These are phyloP conservation scores for Premnoplex brunnescens DNA, from an alignment of 2,797 vertebrate species.

Conservation along the genomic window DNA sequence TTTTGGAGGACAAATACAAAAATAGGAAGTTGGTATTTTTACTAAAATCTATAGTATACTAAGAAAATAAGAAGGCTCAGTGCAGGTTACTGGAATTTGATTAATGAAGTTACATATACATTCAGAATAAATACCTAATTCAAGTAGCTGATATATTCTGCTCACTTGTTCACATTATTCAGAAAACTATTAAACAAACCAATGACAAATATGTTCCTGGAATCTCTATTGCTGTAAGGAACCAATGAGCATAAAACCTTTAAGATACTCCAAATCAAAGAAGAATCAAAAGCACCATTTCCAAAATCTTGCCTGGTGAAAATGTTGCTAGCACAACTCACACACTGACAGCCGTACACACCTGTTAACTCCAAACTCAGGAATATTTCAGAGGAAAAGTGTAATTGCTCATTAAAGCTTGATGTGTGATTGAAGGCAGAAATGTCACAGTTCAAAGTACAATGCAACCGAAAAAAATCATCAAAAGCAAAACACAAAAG, in stretches of 20 bases:
- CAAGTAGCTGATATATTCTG: not conserved
- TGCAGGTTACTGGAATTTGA: not conserved
- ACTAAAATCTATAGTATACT: not conserved
- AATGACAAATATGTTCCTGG: not conserved
- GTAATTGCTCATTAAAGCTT: not conserved
- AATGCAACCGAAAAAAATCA: not conserved
- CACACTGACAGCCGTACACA: fast-evolving
- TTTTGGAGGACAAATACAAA: not conserved
- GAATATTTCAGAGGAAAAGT: not conserved
- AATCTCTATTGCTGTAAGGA: not conserved
- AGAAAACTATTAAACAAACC: not conserved
- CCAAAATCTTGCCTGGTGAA: not conserved
- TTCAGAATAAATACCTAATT: not conserved
- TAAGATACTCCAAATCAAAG: not conserved
- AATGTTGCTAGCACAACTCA: not conserved
- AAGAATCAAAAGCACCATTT: not conserved
- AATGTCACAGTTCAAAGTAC: not conserved
- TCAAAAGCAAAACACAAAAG: not conserved
- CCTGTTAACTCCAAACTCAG: not conserved
- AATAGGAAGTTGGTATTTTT: not conserved
- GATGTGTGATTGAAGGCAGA: not conserved
- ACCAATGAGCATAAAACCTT: not conserved
- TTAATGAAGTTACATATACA: not conserved
- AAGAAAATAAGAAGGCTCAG: not conserved
- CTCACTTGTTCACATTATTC: not conserved